A percentile compares a stretch with the other conserved stretches of the same genome.
phyloP scores from a whole-genome alignment of 2,888 invertebrate genomes.

The Machimus rusticus region DNA sequence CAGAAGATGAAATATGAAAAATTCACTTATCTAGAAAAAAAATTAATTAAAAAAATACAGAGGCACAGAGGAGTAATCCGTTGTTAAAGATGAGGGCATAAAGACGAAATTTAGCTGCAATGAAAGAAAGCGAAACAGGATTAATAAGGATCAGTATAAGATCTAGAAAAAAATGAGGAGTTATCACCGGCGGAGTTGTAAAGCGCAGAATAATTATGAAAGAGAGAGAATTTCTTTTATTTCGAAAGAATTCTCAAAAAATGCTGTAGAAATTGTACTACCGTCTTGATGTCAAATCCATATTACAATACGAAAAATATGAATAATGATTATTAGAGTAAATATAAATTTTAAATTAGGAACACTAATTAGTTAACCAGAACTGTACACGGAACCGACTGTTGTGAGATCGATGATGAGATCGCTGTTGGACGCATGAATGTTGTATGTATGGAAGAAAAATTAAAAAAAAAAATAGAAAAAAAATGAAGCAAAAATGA shows the following conservation, averaged over 20 bases:
- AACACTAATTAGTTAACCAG: constrained; percentile 14
- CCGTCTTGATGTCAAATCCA: constrained; percentile 14
- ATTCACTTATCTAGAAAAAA: not conserved
- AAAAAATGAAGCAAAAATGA: not conserved
- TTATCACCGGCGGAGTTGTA: not conserved
- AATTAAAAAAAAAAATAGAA: not conserved
- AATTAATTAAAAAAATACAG: not conserved
- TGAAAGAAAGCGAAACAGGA: not conserved
- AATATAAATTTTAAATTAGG: constrained; percentile 10
- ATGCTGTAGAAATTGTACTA: not conserved
- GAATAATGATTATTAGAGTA: not conserved
- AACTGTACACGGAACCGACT: constrained; percentile 31
- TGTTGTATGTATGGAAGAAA: constrained; percentile 19
- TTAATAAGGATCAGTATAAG: not conserved
- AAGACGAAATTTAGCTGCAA: not conserved
- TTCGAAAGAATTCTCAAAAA: not conserved
- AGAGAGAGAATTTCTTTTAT: not conserved
- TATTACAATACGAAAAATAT: constrained; percentile 4
- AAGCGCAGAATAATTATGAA: not conserved
- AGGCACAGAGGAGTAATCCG: not conserved
- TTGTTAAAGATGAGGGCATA: not conserved
- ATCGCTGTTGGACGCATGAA: not conserved
- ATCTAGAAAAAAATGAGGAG: not conserved
- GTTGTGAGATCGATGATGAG: constrained; percentile 10
- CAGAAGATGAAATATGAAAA: not conserved